Base-by-base conservation (phyloP, 2,888 invertebrate species). In the Chironomus riparius region DNA sequence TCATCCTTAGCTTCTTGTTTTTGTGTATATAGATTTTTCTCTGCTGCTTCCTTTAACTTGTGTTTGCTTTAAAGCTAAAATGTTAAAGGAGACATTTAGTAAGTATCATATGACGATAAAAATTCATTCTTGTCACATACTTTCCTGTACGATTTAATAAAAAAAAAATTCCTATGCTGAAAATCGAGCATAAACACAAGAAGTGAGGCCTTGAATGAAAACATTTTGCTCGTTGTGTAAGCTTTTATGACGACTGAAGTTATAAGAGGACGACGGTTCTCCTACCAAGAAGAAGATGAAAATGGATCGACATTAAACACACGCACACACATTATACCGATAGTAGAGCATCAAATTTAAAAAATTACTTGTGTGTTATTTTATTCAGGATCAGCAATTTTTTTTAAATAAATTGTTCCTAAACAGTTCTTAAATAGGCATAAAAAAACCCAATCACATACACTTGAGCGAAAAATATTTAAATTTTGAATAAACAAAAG, bases 71-170 rank as follows among this genome's bases (percentile, higher is more conserved):
- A 65, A 65, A 65, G 65, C 65, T 24, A 65, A 24, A 6, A 22
- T 21, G 65, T 22, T 21, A 13, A 15, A 56, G 56, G 56, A 38
- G 38, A 56, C 56, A 56, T 18, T 21, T 18, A 24, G 21, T 21
- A 18, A 24, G 65, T 65, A 65, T 65, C 65, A 65, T 24, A 24
- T 65, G 13, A 65, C 65, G 21, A 13, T 65, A 21, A 56, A 56
- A 24, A 65, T 65, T 24, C 24, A 65, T 65, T 65, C 65, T 65
- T 65, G 65, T 65, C 65, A 65, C 65, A 65, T 65, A 65, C 65
- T 65, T 65, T 65, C 22, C 56, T 56, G 65, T 65, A 38, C 38
- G 65, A 24, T 65, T 65, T 65, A 65, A 65, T 65, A 65, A 2
- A 21, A 65, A 65, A 28, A 24, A 24, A 3, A 24, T 24, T 65